Evolutionary conservation across 2,797 vertebrate species (phyloP).

Genomic region (Protosalanx chinensis): DNA sequence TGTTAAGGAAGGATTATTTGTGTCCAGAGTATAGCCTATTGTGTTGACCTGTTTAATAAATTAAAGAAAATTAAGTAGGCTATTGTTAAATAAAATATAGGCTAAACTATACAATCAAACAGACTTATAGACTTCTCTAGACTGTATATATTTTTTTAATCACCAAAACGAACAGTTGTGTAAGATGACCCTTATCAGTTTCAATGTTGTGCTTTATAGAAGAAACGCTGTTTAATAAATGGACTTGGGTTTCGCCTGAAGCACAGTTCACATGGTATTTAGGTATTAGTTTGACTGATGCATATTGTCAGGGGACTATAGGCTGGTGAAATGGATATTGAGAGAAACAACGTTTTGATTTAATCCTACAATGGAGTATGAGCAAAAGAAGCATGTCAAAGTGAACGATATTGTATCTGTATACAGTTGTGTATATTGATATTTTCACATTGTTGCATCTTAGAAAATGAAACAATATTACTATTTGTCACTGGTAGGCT

Average conservation of each 20-base stretch:
- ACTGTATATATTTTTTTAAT: conserved; percentile 38
- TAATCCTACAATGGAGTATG: conserved; percentile 24
- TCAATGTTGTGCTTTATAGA: conserved; percentile 49
- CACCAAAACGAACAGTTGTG: conserved; percentile 42
- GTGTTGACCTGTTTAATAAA: not conserved
- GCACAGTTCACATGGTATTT: conserved; percentile 53
- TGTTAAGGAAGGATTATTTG: not conserved
- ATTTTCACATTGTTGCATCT: not conserved
- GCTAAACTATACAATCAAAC: not conserved
- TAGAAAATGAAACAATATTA: conserved; percentile 1
- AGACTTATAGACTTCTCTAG: not conserved
- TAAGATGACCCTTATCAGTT: conserved; percentile 58
- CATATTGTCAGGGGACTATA: conserved; percentile 51
- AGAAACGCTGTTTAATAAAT: conserved; percentile 59
- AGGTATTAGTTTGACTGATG: conserved; percentile 60
- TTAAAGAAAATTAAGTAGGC: no score
- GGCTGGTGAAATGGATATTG: conserved; percentile 49
- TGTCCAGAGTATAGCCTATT: not conserved
- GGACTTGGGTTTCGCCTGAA: conserved; percentile 61
- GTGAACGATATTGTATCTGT: conserved; percentile 16
- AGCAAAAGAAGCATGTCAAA: conserved; percentile 14
- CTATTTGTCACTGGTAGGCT: not conserved
- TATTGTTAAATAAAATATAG: no score
- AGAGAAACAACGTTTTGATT: conserved; percentile 51
- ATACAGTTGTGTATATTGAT: not conserved